These are phyloP conservation scores for Dendronephthya gigantea DNA, from an alignment of 64 coral and sea anemone genomes.

Conservation along the genomic window DNA sequence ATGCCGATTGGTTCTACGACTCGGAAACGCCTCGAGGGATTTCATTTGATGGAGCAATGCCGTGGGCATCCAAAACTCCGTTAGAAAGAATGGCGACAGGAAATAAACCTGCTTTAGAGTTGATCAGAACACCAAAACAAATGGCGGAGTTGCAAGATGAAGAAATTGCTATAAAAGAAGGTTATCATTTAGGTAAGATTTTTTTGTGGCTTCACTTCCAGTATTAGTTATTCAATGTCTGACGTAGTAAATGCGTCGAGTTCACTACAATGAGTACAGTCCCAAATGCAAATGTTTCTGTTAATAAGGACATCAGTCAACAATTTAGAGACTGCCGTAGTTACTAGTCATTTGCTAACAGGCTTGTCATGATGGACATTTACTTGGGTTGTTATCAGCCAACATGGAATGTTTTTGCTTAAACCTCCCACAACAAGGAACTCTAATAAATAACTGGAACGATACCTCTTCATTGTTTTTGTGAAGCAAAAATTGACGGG, in stretches of 20 bases:
- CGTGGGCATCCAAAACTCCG: neutral
- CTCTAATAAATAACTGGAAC: too few relatives aligned
- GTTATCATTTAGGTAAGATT: conserved; percentile 9
- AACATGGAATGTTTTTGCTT: too few relatives aligned
- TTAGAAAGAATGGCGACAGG: neutral
- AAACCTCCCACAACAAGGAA: too few relatives aligned
- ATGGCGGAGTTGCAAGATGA: conserved; percentile 8
- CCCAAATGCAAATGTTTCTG: too few relatives aligned
- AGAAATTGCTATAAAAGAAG: conserved; percentile 4
- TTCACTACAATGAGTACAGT: neutral
- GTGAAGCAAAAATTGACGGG: too few relatives aligned
- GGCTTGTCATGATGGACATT: too few relatives aligned
- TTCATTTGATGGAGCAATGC: conserved; percentile 10
- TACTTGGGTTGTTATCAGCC: too few relatives aligned
- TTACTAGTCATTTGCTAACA: too few relatives aligned
- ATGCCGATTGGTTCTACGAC: neutral
- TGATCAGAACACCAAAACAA: conserved; percentile 8
- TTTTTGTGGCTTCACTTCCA: neutral
- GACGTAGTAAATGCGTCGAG: too few relatives aligned
- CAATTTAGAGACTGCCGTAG: too few relatives aligned
- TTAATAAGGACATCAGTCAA: too few relatives aligned
- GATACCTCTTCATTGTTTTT: too few relatives aligned
- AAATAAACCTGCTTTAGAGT: neutral
- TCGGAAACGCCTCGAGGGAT: neutral
- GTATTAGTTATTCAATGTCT: neutral